Conservation (phyloP, 2,113 vertebrate genomes). For the Nicator chloris region DNA sequence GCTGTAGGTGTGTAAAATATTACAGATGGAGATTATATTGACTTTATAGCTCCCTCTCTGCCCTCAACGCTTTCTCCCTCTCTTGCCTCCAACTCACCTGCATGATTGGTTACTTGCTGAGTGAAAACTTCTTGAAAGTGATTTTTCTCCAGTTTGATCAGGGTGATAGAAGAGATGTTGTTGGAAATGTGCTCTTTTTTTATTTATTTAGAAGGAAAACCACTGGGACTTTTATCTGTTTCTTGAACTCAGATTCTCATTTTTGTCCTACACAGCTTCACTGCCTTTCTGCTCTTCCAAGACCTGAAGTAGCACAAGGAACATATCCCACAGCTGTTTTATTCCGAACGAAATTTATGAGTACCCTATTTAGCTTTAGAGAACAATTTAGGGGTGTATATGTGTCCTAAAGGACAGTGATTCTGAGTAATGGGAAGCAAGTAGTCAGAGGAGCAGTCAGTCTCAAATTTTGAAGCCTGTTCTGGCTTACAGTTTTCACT, state of each 20-base stretch:
- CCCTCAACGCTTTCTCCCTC: neutral
- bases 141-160: neutral
- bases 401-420: neutral
- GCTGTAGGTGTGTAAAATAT: neutral
- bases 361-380: neutral
- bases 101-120: neutral
- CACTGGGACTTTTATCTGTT: neutral
- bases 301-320: neutral
- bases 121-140: neutral
- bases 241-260: neutral
- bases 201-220: neutral
- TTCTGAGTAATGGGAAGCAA: neutral
- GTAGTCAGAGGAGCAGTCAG: neutral
- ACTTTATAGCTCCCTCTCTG: neutral
- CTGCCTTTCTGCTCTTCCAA: neutral
- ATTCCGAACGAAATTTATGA: neutral
- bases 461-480: neutral
- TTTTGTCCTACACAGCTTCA: neutral
- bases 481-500: conserved; percentile 33
- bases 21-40: neutral
- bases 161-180: neutral
- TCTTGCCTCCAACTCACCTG: neutral
- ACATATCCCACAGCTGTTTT: neutral
- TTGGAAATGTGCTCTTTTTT: neutral
- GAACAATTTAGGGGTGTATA: neutral